A percentile compares a stretch with the other conserved stretches of the same genome.
Evolutionary conservation across 1,140 invertebrate species (phyloP).

Genomic region (Penaeus chinensis): DNA sequence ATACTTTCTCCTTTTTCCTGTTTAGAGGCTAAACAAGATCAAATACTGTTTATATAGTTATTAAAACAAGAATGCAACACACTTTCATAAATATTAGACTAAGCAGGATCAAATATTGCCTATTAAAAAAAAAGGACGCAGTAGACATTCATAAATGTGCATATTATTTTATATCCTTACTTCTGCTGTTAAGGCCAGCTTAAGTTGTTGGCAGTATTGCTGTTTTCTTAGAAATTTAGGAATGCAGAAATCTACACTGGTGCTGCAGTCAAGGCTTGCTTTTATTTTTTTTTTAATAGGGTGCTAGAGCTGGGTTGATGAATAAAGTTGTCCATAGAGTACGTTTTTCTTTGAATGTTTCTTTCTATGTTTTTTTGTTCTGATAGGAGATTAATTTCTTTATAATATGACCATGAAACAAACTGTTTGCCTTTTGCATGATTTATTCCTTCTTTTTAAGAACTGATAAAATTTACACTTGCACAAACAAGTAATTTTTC

Average conservation of each 20-base stretch:
- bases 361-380: background rate
- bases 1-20: slow-evolving; percentile 66
- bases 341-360: too few relatives aligned
- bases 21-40: too few relatives aligned
- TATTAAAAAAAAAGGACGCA: background rate
- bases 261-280: too few relatives aligned
- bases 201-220: background rate
- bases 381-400: too few relatives aligned
- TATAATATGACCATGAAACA: background rate
- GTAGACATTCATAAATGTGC: too few relatives aligned
- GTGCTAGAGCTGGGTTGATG: background rate
- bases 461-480: background rate
- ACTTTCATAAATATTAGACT: too few relatives aligned
- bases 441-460: background rate
- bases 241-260: too few relatives aligned
- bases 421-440: background rate
- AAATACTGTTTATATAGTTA: background rate
- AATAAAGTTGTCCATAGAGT: too few relatives aligned
- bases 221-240: slow-evolving; percentile 23
- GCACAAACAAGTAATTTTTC: background rate
- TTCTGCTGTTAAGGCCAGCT: background rate
- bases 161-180: too few relatives aligned
- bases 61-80: slow-evolving; percentile 3
- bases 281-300: too few relatives aligned
- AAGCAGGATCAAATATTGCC: too few relatives aligned